Evolutionary conservation across 2,888 invertebrate genomes (phyloP).

Genomic region (Pandemis corylana): DNA sequence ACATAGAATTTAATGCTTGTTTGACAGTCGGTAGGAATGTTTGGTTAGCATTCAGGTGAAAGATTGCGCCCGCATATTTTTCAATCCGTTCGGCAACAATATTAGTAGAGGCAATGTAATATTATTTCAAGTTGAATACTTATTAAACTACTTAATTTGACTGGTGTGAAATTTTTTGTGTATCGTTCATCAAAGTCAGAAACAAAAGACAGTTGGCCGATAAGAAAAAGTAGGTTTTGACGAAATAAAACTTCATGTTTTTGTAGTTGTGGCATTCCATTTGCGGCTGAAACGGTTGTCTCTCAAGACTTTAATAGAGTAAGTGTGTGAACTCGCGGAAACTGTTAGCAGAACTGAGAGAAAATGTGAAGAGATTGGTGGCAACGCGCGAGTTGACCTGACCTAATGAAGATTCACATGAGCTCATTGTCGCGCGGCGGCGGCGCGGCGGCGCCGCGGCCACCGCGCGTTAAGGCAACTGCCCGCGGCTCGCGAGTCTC

Average conservation of each 20-base stretch:
- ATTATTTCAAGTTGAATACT: too few relatives aligned
- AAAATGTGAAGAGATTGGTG: not conserved
- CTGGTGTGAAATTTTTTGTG: not conserved
- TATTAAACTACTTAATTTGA: too few relatives aligned
- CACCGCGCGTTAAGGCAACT: not conserved
- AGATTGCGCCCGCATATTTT: too few relatives aligned
- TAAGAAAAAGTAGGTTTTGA: not conserved
- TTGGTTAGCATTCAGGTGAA: too few relatives aligned
- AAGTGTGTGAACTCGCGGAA: not conserved
- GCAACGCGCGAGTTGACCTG: not conserved
- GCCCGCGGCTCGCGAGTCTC: constrained; percentile 40
- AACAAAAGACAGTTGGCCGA: not conserved
- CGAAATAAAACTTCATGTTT: not conserved
- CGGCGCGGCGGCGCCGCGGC: not conserved
- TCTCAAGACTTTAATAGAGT: not conserved
- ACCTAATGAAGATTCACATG: constrained; percentile 2
- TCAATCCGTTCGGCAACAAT: too few relatives aligned
- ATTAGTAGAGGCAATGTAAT: too few relatives aligned
- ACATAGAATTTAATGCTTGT: too few relatives aligned
- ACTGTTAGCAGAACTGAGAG: not conserved
- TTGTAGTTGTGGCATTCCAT: not conserved
- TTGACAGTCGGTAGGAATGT: too few relatives aligned
- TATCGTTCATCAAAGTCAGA: too few relatives aligned
- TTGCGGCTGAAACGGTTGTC: not conserved
- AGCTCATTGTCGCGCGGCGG: constrained; percentile 7